Evolutionary conservation across 2,888 invertebrate species (phyloP).

Genomic region (Oligia latruncula): DNA sequence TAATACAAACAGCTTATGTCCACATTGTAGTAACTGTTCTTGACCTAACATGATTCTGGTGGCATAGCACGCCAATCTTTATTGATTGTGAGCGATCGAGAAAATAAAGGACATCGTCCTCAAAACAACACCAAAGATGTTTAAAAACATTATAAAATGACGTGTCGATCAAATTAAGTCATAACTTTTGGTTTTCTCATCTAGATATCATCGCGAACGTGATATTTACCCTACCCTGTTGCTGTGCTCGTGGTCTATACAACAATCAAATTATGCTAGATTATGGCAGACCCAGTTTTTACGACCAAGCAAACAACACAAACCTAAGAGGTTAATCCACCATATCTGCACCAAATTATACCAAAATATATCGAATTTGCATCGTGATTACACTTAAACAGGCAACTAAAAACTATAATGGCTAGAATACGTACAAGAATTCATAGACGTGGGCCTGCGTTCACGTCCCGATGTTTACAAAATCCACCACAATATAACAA

Average conservation of each 20-base stretch:
- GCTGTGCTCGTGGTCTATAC: conserved; percentile 74
- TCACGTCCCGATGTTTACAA: conserved; percentile 89
- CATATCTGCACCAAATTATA: conserved; percentile 63
- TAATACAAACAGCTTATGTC: conserved; percentile 48
- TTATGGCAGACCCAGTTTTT: conserved; percentile 76
- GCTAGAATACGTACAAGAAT: conserved; percentile 88
- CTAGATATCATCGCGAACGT: conserved; percentile 40
- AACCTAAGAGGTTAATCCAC: conserved; percentile 80
- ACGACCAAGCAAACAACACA: conserved; percentile 75
- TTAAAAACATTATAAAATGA: conserved; percentile 56
- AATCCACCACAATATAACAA: conserved; percentile 81
- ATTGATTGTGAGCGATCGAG: conserved; percentile 62
- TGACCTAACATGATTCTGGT: conserved; percentile 52
- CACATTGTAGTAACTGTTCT: conserved; percentile 32
- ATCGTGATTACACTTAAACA: conserved; percentile 70
- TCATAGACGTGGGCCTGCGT: conserved; percentile 89
- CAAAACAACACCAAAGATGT: conserved; percentile 55
- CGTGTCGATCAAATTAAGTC: conserved; percentile 51
- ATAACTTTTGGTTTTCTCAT: conserved; percentile 46
- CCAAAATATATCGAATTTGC: conserved; percentile 67
- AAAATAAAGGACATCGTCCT: conserved; percentile 39
- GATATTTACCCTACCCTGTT: conserved; percentile 66
- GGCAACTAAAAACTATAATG: conserved; percentile 76
- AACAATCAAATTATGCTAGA: conserved; percentile 69
- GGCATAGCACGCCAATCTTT: conserved; percentile 57